Base-by-base conservation (phyloP, 2,113 vertebrate species). In the Ardeotis arabs region DNA sequence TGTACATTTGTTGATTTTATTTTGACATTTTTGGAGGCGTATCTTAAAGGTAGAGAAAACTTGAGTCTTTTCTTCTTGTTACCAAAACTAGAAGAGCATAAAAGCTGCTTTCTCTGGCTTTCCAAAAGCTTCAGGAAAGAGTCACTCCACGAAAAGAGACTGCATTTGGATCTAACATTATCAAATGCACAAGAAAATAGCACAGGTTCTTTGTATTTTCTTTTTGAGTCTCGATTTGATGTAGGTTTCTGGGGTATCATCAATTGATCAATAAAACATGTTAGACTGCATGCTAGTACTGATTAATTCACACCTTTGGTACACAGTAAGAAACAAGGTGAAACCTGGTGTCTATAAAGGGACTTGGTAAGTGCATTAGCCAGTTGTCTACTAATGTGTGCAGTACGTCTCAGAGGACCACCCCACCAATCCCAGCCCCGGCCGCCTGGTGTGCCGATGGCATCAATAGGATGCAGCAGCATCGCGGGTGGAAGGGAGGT, bases 221-320 rank as follows among this genome's bases (percentile, higher is more conserved):
- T 92, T 87, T 96, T 76, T 77, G 92, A 96, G 77, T 69, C 77
- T 92, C 0, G 10, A 95, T 79, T 96, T 95, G 94, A 95, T 96
- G 94, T 93, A 52, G 95, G 89, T 92, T 97, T 95, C 93, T 95
- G 93, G 94, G 83, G 94, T 83, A 73, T 95, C 84, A 87, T 70
- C 95, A 95, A 50, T 87, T 96, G 96, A 97, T 96, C 91, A 96
- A 95, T 96, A 97, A 97, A 96, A 95, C 94, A 95, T 96, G 95
- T 92, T 91, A 87, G 95, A 77, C 95, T 87, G 87, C 91, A 89
- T 96, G 96, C 86, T 91, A 91, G 81, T 47, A 12, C 92, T 96
- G 95, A 96, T 96, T 95, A 97, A 96, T 96, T 95, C 95, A 96
- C 96, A 91, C 93, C 91, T 96, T 95, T 95, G 91, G 87, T 95